These are phyloP conservation scores for Willowsia nigromaculata DNA, from an alignment of 2,888 invertebrate species.

Conservation along the genomic window DNA sequence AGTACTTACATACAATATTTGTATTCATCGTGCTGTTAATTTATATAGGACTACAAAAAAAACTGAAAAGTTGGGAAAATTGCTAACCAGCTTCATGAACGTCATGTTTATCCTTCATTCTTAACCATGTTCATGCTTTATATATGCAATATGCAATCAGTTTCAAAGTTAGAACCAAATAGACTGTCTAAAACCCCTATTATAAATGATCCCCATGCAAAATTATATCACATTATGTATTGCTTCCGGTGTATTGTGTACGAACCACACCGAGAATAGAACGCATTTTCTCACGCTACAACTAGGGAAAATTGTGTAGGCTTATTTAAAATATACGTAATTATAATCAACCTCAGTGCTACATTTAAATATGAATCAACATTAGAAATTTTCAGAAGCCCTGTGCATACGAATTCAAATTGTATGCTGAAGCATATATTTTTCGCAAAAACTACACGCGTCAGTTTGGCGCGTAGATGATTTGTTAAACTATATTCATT, in stretches of 20 bases:
- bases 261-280: constrained; percentile 6
- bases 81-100: too few species aligned
- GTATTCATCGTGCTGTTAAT: too few species aligned
- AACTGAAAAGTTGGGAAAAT: too few species aligned
- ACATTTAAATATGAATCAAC: not conserved
- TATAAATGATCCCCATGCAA: not conserved
- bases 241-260: constrained; percentile 38
- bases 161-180: not conserved
- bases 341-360: constrained; percentile 39
- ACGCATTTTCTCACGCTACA: constrained; percentile 48
- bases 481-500: too few species aligned
- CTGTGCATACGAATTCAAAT: not conserved
- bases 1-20: too few species aligned
- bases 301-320: constrained; percentile 17
- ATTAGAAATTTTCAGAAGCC: constrained; percentile 1
- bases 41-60: too few species aligned
- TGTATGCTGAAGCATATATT: not conserved
- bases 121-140: too few species aligned
- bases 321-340: constrained; percentile 17
- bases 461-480: too few species aligned
- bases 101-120: too few species aligned
- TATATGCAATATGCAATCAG: not conserved
- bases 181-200: not conserved
- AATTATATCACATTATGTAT: not conserved
- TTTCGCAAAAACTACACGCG: too few species aligned